phyloP scores from a whole-genome alignment of 2,797 vertebrate species.

The Macropodus opercularis region DNA sequence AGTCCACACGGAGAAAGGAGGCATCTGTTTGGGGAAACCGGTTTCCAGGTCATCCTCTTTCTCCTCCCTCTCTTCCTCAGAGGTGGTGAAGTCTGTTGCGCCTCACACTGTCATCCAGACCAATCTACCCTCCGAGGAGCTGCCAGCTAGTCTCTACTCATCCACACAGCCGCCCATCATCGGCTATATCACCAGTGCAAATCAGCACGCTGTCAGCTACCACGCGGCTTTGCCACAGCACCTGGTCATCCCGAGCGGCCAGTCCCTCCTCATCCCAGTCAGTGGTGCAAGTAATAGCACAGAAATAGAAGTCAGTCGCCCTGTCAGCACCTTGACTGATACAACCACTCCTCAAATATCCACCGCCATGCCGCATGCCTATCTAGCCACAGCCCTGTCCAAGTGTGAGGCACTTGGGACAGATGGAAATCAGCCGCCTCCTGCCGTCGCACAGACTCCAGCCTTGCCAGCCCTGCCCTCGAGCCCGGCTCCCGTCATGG shows the following conservation, averaged over 20 bases:
- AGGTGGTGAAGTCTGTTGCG: conserved; percentile 83
- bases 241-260: conserved; percentile 93
- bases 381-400: conserved; percentile 91
- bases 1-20: conserved; percentile 88
- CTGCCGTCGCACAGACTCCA: conserved; percentile 59
- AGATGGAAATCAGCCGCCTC: conserved; percentile 68
- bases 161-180: conserved; percentile 91
- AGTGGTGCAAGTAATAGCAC: conserved; percentile 77
- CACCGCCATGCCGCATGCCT: conserved; percentile 93
- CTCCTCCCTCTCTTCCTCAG: conserved; percentile 84
- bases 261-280: conserved; percentile 95
- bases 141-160: conserved; percentile 91
- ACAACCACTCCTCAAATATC: conserved; percentile 82
- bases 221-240: conserved; percentile 92
- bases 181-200: conserved; percentile 92
- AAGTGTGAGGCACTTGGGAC: conserved; percentile 90
- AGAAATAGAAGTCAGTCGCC: conserved; percentile 85
- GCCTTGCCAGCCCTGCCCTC: conserved; percentile 61
- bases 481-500: conserved; percentile 49
- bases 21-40: conserved; percentile 89
- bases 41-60: conserved; percentile 86
- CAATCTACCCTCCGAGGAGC: conserved; percentile 87
- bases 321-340: conserved; percentile 82
- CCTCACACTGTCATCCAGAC: conserved; percentile 94
- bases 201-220: conserved; percentile 92